phyloP scores from a whole-genome alignment of 2,113 vertebrate genomes.

The Dicentrarchus labrax region DNA sequence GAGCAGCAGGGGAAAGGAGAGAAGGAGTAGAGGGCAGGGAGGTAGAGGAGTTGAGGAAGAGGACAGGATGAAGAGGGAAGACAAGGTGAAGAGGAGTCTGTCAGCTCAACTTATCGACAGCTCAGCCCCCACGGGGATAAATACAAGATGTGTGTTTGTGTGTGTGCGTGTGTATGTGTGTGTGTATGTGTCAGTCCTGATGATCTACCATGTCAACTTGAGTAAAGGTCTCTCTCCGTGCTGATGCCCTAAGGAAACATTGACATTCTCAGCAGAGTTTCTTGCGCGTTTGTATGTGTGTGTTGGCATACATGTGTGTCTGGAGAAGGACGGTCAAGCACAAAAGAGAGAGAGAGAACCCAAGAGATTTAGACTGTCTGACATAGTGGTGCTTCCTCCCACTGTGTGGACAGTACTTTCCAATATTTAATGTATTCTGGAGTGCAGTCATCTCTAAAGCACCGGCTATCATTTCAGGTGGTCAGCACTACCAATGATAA shows the following conservation, averaged over 20 bases:
- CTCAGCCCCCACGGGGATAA: conserved; percentile 57
- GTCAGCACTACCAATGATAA: conserved; percentile 40
- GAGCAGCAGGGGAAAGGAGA: background rate
- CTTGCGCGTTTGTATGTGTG: conserved; percentile 16
- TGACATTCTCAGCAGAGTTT: conserved; percentile 57
- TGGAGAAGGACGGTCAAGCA: background rate
- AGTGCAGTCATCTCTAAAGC: conserved; percentile 43
- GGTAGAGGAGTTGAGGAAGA: conserved; percentile 40
- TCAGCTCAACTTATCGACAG: conserved; percentile 74
- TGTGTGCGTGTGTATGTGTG: conserved; percentile 15
- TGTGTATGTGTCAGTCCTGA: conserved; percentile 53
- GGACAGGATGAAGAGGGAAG: conserved; percentile 42
- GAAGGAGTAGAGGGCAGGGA: conserved; percentile 17
- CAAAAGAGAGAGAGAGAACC: background rate
- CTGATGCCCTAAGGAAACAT: conserved; percentile 58
- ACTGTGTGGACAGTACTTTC: conserved; percentile 17
- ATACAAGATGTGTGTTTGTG: conserved; percentile 48
- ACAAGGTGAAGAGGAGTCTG: conserved; percentile 68
- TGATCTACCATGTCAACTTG: conserved; percentile 70
- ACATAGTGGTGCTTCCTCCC: conserved; percentile 27
- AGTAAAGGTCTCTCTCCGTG: conserved; percentile 67
- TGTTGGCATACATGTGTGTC: background rate
- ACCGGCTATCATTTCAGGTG: conserved; percentile 46
- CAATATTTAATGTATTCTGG: conserved; percentile 42
- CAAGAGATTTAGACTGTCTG: conserved; percentile 10